Conservation (phyloP, 2,113 vertebrate species). For the Astatoreochromis straeleni region DNA sequence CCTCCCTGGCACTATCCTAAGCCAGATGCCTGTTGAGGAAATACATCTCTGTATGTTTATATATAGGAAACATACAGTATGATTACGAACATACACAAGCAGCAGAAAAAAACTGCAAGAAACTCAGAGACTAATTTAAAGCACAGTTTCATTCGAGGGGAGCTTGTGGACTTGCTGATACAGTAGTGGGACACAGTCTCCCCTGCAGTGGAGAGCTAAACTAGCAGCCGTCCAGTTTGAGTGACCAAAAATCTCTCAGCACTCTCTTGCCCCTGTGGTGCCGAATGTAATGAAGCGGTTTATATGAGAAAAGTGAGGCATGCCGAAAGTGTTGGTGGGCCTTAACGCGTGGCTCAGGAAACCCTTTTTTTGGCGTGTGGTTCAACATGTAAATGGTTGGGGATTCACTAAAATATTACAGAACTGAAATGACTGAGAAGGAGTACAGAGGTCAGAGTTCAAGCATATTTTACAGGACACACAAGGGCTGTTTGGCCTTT, state of each 20-base stretch:
- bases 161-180: background rate
- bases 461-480: background rate
- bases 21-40: background rate
- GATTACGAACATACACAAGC: background rate
- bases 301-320: background rate
- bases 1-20: background rate
- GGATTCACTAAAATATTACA: background rate
- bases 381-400: background rate
- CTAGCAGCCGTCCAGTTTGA: background rate
- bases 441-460: background rate
- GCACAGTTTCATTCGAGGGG: background rate
- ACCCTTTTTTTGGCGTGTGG: background rate
- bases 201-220: background rate
- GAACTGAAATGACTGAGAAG: background rate
- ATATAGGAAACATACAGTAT: background rate
- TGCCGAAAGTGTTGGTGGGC: conserved; percentile 14
- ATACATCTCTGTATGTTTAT: background rate
- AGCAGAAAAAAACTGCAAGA: background rate
- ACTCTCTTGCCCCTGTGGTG: conserved; percentile 9
- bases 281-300: conserved; percentile 10
- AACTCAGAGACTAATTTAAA: background rate
- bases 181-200: background rate
- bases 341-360: background rate
- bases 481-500: background rate
- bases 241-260: conserved; percentile 32